Conservation (phyloP, 37 sponge, comb jelly and placozoan genomes). For the Ianthella basta region DNA sequence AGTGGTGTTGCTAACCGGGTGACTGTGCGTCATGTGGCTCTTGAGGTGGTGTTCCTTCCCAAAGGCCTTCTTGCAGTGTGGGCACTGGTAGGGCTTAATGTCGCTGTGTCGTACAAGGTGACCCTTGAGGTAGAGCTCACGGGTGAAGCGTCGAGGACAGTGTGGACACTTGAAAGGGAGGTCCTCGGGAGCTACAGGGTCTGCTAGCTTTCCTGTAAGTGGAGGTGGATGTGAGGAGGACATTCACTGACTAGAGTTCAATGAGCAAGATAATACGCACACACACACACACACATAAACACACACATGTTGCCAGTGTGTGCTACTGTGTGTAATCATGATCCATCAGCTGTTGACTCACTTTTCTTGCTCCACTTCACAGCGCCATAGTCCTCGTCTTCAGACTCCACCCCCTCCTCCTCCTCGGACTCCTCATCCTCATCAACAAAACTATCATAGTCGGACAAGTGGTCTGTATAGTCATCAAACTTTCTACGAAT, state of each 20-base stretch:
- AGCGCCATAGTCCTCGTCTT: slow-evolving; percentile 7
- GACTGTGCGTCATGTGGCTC: slow-evolving; percentile 11
- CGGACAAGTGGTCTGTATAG: neutral
- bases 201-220: neutral
- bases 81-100: neutral
- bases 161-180: slow-evolving; percentile 1
- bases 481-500: neutral
- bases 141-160: neutral
- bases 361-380: neutral
- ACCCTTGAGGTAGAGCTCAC: slow-evolving; percentile 6
- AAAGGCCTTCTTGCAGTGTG: neutral
- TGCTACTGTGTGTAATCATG: neutral
- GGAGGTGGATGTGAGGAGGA: slow-evolving; percentile 68
- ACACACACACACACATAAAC: neutral
- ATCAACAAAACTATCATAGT: neutral
- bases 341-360: neutral
- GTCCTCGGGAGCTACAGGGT: slow-evolving; percentile 15
- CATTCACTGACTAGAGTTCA: slow-evolving; percentile 9
- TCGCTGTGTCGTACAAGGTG: neutral
- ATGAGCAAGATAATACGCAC: neutral
- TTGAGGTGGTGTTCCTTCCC: slow-evolving; percentile 5
- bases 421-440: neutral
- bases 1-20: too few relatives aligned
- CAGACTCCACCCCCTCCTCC: slow-evolving; percentile 1
- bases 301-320: slow-evolving; percentile 9